Evolutionary conservation across 1,140 invertebrate species (phyloP).

Genomic region (Ostrea edulis): DNA sequence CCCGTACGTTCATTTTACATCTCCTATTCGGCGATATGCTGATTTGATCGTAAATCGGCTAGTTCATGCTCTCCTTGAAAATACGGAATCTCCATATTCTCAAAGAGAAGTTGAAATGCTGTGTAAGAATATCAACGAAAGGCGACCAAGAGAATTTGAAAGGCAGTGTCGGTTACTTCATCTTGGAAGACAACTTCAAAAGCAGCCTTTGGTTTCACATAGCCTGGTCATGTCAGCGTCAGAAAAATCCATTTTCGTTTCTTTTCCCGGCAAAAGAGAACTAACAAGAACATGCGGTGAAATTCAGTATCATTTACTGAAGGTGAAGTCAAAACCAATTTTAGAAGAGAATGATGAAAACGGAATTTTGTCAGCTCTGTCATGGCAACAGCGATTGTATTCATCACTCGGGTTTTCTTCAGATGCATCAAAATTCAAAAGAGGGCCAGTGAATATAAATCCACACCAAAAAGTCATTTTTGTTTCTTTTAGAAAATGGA

Average conservation of each 20-base stretch:
- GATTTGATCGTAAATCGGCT: conserved; percentile 58
- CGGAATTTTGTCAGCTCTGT: background rate
- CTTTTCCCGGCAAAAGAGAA: conserved; percentile 53
- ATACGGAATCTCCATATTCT: conserved; percentile 43
- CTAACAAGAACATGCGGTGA: conserved; percentile 37
- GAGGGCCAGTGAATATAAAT: background rate
- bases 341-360: background rate
- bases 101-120: conserved; percentile 53
- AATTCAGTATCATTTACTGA: conserved; percentile 50
- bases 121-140: conserved; percentile 55
- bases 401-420: background rate
- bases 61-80: conserved; percentile 48
- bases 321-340: conserved; percentile 6
- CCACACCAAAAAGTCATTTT: conserved; percentile 5
- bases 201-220: conserved; percentile 51
- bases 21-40: conserved; percentile 59
- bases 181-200: conserved; percentile 50
- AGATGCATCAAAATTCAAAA: background rate
- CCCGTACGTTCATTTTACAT: conserved; percentile 61
- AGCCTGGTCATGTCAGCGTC: conserved; percentile 48
- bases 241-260: conserved; percentile 48
- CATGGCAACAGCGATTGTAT: conserved; percentile 9
- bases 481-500: background rate
- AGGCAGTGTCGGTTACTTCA: conserved; percentile 53
- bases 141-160: conserved; percentile 52